These are phyloP conservation scores for Columba janthina DNA, from an alignment of 2,113 vertebrate genomes.

Conservation along the genomic window DNA sequence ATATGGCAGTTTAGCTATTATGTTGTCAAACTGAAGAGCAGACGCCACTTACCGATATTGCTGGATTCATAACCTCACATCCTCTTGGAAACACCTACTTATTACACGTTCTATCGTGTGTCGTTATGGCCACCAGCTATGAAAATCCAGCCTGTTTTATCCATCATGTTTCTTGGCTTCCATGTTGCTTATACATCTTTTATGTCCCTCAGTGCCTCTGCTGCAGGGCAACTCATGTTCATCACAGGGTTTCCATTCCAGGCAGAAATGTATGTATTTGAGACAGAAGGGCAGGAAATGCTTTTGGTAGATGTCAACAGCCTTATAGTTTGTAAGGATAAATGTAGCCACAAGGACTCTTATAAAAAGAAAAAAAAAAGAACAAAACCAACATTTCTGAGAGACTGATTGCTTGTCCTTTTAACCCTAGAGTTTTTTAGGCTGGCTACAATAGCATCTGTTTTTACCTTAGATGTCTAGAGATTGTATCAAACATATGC, in stretches of 20 bases:
- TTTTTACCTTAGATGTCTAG: background rate
- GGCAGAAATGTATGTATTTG: background rate
- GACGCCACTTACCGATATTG: background rate
- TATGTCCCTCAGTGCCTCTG: background rate
- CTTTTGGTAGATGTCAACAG: background rate
- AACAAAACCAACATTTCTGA: background rate
- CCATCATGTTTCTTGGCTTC: slow-evolving; percentile 21
- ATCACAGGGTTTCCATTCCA: background rate
- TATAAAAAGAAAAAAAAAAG: background rate
- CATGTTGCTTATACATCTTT: background rate
- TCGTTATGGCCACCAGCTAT: slow-evolving; percentile 32
- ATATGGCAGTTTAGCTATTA: slow-evolving; percentile 47
- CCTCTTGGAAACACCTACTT: background rate
- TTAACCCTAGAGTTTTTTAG: background rate
- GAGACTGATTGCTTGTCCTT: background rate
- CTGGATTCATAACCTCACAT: slow-evolving; percentile 42
- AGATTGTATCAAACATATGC: background rate
- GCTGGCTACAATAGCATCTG: background rate
- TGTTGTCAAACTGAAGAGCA: slow-evolving; percentile 53
- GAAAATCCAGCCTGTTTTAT: slow-evolving; percentile 39
- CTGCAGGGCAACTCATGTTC: background rate
- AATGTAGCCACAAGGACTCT: background rate
- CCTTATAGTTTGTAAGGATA: background rate
- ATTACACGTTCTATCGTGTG: background rate
- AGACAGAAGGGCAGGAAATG: slow-evolving; percentile 18